phyloP scores from a whole-genome alignment of 2,797 vertebrate species.

The Champsocephalus esox region DNA sequence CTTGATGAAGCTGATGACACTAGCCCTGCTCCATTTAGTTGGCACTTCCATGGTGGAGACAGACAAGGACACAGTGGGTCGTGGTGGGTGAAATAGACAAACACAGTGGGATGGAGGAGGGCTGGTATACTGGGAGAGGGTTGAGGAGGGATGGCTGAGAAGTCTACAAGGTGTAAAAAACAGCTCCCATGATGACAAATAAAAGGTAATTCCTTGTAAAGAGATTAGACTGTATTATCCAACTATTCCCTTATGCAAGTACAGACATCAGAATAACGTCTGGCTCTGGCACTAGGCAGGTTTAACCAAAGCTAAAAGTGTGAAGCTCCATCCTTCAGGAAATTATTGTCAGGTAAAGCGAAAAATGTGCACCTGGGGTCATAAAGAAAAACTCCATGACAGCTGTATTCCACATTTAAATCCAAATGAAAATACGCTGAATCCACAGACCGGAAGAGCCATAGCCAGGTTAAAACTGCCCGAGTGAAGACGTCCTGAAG shows the following conservation, averaged over 20 bases:
- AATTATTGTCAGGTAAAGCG: constrained; percentile 32
- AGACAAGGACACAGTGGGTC: constrained; percentile 8
- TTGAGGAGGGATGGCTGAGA: background rate
- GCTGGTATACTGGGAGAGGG: constrained; percentile 14
- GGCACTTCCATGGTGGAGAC: constrained; percentile 89
- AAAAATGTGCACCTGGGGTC: constrained; percentile 8
- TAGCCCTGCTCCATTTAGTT: constrained; percentile 93
- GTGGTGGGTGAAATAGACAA: constrained; percentile 21
- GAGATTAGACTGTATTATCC: constrained; percentile 24
- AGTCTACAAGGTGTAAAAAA: constrained; percentile 39
- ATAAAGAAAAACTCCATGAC: constrained; percentile 39
- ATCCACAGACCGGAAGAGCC: constrained; percentile 52
- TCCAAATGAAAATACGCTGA: constrained; percentile 32
- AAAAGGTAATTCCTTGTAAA: constrained; percentile 36
- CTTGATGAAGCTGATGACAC: constrained; percentile 96
- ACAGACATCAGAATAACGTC: constrained; percentile 30
- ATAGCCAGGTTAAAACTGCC: constrained; percentile 23
- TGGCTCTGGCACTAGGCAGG: background rate
- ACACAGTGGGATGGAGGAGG: constrained; percentile 21
- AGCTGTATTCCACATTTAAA: constrained; percentile 39
- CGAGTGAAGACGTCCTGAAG: constrained; percentile 19
- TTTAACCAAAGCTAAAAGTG: constrained; percentile 68
- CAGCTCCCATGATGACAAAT: constrained; percentile 48
- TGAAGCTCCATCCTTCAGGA: constrained; percentile 67
- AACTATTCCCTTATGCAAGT: constrained; percentile 48